Percentiles rank a stretch among this genome's conserved stretches.
phyloP scores from a whole-genome alignment of 2,797 vertebrate species.

The Aquila chrysaetos region DNA sequence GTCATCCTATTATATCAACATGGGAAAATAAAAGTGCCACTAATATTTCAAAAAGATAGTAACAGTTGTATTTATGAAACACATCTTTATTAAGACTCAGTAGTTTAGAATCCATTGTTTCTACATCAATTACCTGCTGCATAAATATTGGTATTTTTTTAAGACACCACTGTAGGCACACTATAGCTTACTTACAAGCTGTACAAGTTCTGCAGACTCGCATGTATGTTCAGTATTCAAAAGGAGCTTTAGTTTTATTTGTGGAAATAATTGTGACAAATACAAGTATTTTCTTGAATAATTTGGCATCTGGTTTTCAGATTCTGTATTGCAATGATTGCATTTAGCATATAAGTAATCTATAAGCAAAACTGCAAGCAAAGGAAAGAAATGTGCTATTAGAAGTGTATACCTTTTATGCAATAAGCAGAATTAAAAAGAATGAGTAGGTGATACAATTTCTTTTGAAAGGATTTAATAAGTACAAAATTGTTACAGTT shows the following conservation, averaged over 20 bases:
- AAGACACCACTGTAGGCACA: not conserved
- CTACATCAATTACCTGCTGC: not conserved
- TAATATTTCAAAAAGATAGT: not conserved
- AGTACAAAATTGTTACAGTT: conserved; percentile 26
- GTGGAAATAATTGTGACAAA: not conserved
- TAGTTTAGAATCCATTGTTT: not conserved
- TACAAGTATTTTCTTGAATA: conserved; percentile 4
- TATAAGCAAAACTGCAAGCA: not conserved
- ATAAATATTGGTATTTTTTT: not conserved
- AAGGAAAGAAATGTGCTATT: not conserved
- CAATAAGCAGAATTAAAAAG: not conserved
- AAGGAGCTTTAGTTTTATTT: not conserved
- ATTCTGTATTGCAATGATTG: not conserved
- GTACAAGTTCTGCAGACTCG: not conserved
- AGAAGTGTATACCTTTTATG: not conserved
- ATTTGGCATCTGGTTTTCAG: not conserved
- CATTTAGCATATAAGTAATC: not conserved
- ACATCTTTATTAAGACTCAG: not conserved
- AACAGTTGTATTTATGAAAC: not conserved
- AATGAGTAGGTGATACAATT: not conserved
- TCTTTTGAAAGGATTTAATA: conserved; percentile 47
- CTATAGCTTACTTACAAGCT: not conserved
- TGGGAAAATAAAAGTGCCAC: not conserved
- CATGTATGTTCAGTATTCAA: not conserved
- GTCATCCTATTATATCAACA: not conserved